Conservation (phyloP, 1,140 invertebrate species). For the Globodera rostochiensis region DNA sequence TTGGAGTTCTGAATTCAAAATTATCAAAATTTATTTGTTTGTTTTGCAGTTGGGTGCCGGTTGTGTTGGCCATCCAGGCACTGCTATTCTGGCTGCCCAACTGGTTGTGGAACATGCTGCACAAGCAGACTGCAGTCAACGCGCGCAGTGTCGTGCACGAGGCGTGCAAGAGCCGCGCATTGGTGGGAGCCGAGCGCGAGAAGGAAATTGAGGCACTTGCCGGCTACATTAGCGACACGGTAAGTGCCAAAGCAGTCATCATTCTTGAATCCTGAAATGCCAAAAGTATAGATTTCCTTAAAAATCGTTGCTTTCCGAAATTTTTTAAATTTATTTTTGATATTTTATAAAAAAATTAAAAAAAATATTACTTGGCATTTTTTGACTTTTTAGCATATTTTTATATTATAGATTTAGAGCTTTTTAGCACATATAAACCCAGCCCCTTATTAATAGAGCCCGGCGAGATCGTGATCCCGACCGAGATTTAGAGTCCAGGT, state of each 20-base stretch:
- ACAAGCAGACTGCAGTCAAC: conserved; percentile 63
- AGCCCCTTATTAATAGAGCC: too few species aligned
- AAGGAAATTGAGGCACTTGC: conserved; percentile 56
- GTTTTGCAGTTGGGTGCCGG: conserved; percentile 55
- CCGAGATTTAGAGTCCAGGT: too few species aligned
- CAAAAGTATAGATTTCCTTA: not conserved
- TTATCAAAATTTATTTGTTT: too few species aligned
- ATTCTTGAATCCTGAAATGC: conserved; percentile 1
- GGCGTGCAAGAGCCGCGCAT: conserved; percentile 28
- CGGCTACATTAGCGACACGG: conserved; percentile 54
- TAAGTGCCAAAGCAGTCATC: not conserved
- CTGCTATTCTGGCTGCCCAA: conserved; percentile 57
- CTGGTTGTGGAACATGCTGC: conserved; percentile 59
- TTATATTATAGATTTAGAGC: too few species aligned
- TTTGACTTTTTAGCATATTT: too few species aligned
- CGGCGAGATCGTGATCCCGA: too few species aligned
- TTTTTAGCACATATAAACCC: too few species aligned
- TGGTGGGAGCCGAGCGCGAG: conserved; percentile 48
- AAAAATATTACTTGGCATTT: too few species aligned
- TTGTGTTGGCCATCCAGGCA: conserved; percentile 58
- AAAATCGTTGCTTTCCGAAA: too few species aligned
- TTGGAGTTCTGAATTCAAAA: not conserved
- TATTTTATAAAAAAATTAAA: too few species aligned
- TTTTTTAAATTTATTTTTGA: too few species aligned
- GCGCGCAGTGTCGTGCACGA: conserved; percentile 47